Percentiles rank a stretch among this genome's conserved stretches.
Conservation (phyloP, 2,797 vertebrate genomes). For the Falco biarmicus region DNA sequence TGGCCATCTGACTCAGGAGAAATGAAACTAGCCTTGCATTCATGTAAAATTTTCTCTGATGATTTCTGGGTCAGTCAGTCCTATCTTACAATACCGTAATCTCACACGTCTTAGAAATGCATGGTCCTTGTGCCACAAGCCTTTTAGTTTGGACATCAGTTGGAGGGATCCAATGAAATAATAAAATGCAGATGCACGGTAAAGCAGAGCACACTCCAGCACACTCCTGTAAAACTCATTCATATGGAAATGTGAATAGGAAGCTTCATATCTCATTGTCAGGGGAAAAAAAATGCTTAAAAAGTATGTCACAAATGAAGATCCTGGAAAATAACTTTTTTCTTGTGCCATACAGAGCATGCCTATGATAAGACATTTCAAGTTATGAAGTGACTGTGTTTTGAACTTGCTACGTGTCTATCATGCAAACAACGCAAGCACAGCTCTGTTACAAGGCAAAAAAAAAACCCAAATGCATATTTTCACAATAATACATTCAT, state of each 20-base stretch:
- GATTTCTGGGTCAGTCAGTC: background rate
- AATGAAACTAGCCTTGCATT: background rate
- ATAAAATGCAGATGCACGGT: background rate
- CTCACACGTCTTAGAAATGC: background rate
- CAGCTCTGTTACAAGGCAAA: background rate
- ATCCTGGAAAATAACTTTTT: background rate
- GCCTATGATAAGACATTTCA: background rate
- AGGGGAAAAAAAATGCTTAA: background rate
- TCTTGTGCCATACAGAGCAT: background rate
- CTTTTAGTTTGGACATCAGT: background rate
- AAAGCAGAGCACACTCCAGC: background rate
- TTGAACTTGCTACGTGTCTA: background rate
- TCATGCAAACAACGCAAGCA: background rate
- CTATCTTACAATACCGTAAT: background rate
- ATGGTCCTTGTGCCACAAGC: background rate
- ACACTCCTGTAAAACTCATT: background rate
- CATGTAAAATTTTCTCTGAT: background rate
- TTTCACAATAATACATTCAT: background rate
- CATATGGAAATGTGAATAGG: background rate
- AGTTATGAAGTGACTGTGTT: background rate
- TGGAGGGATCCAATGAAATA: background rate
- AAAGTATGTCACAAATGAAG: background rate
- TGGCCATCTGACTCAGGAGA: background rate
- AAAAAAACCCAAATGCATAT: fast-evolving
- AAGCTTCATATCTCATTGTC: background rate